These are phyloP conservation scores for Mola mola DNA, from an alignment of 2,113 vertebrate species.

Conservation along the genomic window DNA sequence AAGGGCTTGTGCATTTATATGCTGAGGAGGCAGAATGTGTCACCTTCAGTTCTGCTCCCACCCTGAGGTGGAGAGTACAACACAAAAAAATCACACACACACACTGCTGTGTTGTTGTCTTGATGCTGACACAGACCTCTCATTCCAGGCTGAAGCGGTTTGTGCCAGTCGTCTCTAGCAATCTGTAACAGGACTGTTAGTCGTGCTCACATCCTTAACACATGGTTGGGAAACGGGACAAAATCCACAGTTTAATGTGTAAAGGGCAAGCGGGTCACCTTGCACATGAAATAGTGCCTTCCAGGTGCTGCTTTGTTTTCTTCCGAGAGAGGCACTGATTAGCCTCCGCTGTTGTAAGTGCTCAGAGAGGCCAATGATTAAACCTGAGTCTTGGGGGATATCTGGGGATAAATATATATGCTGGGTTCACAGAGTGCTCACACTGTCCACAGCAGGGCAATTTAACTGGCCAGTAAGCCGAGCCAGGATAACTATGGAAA, in stretches of 20 bases:
- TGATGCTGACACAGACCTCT: constrained; percentile 55
- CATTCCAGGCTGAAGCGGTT: constrained; percentile 44
- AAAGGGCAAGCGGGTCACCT: constrained; percentile 26
- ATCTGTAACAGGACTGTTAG: constrained; percentile 43
- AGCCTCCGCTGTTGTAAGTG: constrained; percentile 35
- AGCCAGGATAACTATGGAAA: constrained; percentile 67
- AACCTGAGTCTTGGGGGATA: constrained; percentile 29
- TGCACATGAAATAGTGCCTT: too few relatives aligned
- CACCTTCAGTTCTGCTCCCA: constrained; percentile 52
- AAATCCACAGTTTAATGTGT: constrained; percentile 37
- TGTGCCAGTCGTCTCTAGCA: constrained; percentile 36
- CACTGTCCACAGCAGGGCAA: constrained; percentile 20
- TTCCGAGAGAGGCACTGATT: constrained; percentile 47
- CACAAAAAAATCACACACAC: constrained; percentile 17
- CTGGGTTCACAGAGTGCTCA: constrained; percentile 42
- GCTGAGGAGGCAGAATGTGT: constrained; percentile 44
- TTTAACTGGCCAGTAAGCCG: constrained; percentile 56
- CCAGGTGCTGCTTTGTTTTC: constrained; percentile 40
- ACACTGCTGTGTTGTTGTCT: constrained; percentile 11
- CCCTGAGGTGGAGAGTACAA: constrained; percentile 47
- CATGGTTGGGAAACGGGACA: background rate
- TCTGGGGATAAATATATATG: constrained; percentile 41
- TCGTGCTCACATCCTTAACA: constrained; percentile 35
- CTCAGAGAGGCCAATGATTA: constrained; percentile 59
- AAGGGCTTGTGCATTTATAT: constrained; percentile 67